A percentile compares a stretch with the other conserved stretches of the same genome.
phyloP scores from a whole-genome alignment of 2,888 invertebrate genomes.

The Cheiracanthium punctorium region DNA sequence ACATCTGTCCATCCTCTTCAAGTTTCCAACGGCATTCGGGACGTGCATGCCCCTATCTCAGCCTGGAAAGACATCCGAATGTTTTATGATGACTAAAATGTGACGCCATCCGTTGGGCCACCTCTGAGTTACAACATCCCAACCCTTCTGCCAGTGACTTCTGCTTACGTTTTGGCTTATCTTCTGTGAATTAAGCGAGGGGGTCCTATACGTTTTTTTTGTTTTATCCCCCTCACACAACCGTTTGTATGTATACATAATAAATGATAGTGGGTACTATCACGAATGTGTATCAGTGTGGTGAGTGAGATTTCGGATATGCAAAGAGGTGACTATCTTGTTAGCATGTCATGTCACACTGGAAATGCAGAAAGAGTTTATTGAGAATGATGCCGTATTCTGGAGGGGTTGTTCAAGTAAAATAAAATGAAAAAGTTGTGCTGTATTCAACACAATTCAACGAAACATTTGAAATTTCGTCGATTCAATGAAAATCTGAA shows the following conservation, averaged over 20 bases:
- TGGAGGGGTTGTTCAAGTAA: too few relatives aligned
- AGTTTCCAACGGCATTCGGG: not conserved
- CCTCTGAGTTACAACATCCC: not conserved
- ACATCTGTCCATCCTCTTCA: constrained; percentile 45
- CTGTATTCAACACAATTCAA: too few relatives aligned
- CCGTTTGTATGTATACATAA: not conserved
- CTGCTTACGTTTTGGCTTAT: not conserved
- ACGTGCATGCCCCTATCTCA: not conserved
- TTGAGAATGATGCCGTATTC: too few relatives aligned
- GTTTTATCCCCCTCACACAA: not conserved
- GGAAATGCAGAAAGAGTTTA: too few relatives aligned
- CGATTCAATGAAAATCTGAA: too few relatives aligned
- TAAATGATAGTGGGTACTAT: not conserved
- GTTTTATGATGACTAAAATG: not conserved
- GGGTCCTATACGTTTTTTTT: not conserved
- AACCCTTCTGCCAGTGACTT: not conserved
- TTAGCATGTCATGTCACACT: too few relatives aligned
- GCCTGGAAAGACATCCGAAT: not conserved
- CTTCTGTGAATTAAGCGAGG: not conserved
- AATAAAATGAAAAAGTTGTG: too few relatives aligned
- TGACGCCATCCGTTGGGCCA: not conserved
- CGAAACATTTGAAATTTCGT: too few relatives aligned
- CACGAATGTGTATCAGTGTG: not conserved
- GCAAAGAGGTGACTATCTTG: too few relatives aligned
- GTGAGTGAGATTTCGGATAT: constrained; percentile 11